Conservation (phyloP, 2,888 invertebrate species). For the Synanthedon formicaeformis region DNA sequence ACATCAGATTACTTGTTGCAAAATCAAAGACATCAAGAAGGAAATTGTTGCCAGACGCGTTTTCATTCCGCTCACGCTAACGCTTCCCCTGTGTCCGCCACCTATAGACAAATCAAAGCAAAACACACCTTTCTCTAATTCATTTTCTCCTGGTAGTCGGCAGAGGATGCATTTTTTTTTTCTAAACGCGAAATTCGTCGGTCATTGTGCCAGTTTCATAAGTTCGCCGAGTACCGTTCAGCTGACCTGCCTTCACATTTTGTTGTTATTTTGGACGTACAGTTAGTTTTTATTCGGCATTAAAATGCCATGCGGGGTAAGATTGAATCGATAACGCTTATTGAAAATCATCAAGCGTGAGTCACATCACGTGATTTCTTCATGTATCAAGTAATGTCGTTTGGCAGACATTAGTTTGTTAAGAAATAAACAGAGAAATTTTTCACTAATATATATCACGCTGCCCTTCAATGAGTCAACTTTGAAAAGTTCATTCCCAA, state of each 20-base stretch:
- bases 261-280: constrained; percentile 51
- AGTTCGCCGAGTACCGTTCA: constrained; percentile 57
- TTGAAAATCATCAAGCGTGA: background rate
- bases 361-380: constrained; percentile 18
- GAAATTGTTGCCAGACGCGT: too few species aligned
- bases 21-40: too few species aligned
- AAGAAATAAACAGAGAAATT: too few species aligned
- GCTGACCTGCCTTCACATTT: constrained; percentile 65
- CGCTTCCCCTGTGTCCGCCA: background rate
- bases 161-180: constrained; percentile 40
- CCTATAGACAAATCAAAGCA: constrained; percentile 4
- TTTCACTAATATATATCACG: too few species aligned
- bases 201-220: constrained; percentile 46
- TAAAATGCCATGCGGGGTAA: constrained; percentile 53
- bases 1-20: too few species aligned
- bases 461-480: too few species aligned
- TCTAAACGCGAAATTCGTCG: constrained; percentile 40
- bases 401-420: background rate
- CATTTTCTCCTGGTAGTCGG: constrained; percentile 54
- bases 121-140: constrained; percentile 50
- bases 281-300: constrained; percentile 59
- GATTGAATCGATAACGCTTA: constrained; percentile 28
- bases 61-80: background rate
- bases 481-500: too few species aligned
- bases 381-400: constrained; percentile 1